Conservation (phyloP, 2,888 invertebrate genomes). For the Coecobrya sp. region DNA sequence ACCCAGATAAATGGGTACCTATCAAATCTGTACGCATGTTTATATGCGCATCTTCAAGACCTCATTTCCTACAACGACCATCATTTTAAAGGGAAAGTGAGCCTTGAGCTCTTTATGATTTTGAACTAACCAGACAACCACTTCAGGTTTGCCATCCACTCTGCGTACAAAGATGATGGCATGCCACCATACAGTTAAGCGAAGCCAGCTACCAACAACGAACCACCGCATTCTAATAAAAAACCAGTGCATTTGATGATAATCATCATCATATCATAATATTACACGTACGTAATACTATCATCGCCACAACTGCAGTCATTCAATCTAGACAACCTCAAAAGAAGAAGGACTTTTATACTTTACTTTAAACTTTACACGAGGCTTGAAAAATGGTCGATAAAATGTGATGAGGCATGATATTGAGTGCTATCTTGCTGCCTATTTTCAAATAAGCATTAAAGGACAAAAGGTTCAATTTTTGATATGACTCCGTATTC, state of each 20-base stretch:
- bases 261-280: slow-evolving; percentile 32
- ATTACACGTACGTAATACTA: slow-evolving; percentile 8
- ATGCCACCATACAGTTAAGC: neutral
- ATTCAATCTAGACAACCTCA: slow-evolving; percentile 46
- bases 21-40: neutral
- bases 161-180: slow-evolving; percentile 17
- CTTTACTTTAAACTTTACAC: neutral
- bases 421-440: neutral
- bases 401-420: slow-evolving; percentile 33
- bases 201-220: neutral
- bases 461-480: slow-evolving; percentile 18
- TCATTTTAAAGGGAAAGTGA: slow-evolving; percentile 73
- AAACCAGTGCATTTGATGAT: slow-evolving; percentile 47
- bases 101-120: slow-evolving; percentile 69
- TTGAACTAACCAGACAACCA: slow-evolving; percentile 30
- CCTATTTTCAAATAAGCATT: slow-evolving; percentile 20
- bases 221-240: slow-evolving; percentile 30
- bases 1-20: too few species aligned
- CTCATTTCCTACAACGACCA: slow-evolving; percentile 67
- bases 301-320: slow-evolving; percentile 22
- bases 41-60: slow-evolving; percentile 65
- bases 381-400: neutral
- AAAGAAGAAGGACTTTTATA: slow-evolving; percentile 32
- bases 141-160: slow-evolving; percentile 48
- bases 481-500: neutral